Percentiles rank a stretch among this genome's conserved stretches.
Evolutionary conservation across 2,888 invertebrate species (phyloP).

Genomic region (Drosophila basisetae): DNA sequence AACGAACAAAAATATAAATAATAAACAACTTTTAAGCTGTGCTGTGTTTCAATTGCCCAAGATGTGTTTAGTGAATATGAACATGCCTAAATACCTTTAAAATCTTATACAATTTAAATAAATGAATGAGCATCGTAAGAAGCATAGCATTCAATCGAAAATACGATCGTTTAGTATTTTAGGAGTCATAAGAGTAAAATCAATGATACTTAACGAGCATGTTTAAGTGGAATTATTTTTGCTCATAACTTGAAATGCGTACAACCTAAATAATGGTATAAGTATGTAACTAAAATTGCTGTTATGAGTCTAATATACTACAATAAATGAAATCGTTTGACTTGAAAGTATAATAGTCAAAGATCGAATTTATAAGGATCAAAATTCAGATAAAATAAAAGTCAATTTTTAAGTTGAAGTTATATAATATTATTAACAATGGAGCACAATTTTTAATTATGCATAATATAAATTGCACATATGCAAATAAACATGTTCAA

Average conservation of each 20-base stretch:
- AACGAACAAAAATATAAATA: conserved; percentile 14
- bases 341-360: background rate
- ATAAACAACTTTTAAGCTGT: conserved; percentile 46
- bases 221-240: background rate
- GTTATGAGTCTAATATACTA: background rate
- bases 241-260: background rate
- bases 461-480: background rate
- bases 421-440: background rate
- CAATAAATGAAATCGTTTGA: background rate
- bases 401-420: background rate
- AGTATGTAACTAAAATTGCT: background rate
- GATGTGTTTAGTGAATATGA: conserved; percentile 12
- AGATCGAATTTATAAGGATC: background rate
- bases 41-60: conserved; percentile 57
- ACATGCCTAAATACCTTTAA: conserved; percentile 9
- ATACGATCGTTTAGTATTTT: background rate
- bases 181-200: background rate
- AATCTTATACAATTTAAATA: background rate
- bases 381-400: background rate
- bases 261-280: background rate
- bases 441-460: background rate
- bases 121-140: background rate
- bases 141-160: background rate
- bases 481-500: background rate
- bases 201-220: background rate